Evolutionary conservation across 2,797 vertebrate species (phyloP).

Genomic region (Hippopotamyrus pictus): DNA sequence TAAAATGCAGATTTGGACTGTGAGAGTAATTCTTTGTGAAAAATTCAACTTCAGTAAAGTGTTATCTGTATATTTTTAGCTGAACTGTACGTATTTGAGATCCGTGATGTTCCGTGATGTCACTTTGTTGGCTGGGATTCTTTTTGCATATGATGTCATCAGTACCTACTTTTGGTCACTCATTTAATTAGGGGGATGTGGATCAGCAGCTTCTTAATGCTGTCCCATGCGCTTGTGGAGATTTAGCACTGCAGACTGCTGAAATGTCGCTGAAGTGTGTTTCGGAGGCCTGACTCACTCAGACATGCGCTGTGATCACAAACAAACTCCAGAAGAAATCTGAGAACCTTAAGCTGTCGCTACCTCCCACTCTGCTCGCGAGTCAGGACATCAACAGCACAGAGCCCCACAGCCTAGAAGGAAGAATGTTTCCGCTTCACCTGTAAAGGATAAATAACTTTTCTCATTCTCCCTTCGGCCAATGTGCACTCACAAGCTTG

Average conservation of each 20-base stretch:
- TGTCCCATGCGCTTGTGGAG: background rate
- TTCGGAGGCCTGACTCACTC: background rate
- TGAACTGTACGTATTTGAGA: background rate
- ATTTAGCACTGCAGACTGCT: background rate
- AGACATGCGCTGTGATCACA: background rate
- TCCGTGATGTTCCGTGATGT: background rate
- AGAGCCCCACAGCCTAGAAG: background rate
- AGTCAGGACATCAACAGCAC: background rate
- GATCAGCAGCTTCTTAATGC: background rate
- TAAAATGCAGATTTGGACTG: background rate
- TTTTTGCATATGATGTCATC: background rate
- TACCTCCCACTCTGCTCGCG: background rate
- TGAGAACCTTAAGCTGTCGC: background rate
- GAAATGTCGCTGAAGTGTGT: background rate
- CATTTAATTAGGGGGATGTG: background rate
- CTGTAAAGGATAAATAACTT: conserved; percentile 3
- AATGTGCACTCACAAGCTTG: background rate
- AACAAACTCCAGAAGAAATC: background rate
- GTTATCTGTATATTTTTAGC: background rate
- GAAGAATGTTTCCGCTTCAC: background rate
- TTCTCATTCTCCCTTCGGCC: background rate
- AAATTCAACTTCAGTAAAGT: background rate
- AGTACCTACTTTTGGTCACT: background rate
- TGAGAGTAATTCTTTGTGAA: background rate
- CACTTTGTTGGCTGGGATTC: background rate